Evolutionary conservation across 2,888 invertebrate genomes (phyloP).

Genomic region (Eilema caniola): DNA sequence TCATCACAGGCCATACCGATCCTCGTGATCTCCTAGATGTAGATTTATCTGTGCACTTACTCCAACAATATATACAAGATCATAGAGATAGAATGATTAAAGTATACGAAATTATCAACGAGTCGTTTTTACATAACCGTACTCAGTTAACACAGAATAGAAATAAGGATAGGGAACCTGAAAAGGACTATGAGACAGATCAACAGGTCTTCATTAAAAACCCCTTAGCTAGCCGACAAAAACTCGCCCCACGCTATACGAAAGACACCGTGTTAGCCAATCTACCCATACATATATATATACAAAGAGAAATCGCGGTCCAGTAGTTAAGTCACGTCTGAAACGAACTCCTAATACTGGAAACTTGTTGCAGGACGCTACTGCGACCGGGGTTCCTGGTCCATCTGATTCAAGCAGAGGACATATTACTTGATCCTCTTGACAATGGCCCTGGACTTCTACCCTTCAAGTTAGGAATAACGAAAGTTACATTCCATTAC

Average conservation of each 20-base stretch:
- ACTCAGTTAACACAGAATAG: background rate
- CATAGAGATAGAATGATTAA: conserved; percentile 35
- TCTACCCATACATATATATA: conserved; percentile 49
- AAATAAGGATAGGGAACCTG: conserved; percentile 33
- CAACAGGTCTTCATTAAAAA: conserved; percentile 22
- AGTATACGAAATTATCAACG: conserved; percentile 40
- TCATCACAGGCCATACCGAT: conserved; percentile 48
- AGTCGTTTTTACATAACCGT: background rate
- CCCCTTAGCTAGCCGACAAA: conserved; percentile 29
- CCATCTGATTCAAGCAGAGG: conserved; percentile 19
- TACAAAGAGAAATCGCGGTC: conserved; percentile 15
- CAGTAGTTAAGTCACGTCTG: too few species aligned
- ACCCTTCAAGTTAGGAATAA: conserved; percentile 40
- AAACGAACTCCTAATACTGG: background rate
- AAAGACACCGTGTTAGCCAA: conserved; percentile 46
- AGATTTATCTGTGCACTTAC: conserved; percentile 37
- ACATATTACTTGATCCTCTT: conserved; percentile 29
- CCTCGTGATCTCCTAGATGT: conserved; percentile 47
- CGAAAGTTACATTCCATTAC: too few species aligned
- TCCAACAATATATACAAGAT: conserved; percentile 43
- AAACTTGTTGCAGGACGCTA: conserved; percentile 15
- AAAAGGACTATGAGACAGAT: conserved; percentile 32
- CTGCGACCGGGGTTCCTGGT: conserved; percentile 7
- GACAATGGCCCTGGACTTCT: conserved; percentile 35
- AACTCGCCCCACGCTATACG: conserved; percentile 45